Evolutionary conservation across 1,140 invertebrate species (phyloP), one percentile per base, ranked within the genome.

Genomic region (Meloidogyne hapla): DNA sequence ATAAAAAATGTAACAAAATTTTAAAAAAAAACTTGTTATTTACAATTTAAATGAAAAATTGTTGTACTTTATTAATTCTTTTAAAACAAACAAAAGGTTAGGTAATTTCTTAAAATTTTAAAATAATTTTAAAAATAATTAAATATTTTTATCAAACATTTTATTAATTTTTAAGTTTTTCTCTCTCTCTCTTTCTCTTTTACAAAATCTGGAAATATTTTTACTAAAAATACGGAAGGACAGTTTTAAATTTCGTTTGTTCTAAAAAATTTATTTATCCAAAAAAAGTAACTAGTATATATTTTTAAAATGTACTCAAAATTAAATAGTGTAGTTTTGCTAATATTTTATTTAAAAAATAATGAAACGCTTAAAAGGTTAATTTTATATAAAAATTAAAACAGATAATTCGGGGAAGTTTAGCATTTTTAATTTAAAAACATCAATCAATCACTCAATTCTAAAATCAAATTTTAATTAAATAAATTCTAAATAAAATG

Each of bases 311-410:
- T 48, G 45, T 3, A 18, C 13, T 1, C 4, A n/a, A 18, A 48
- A 15, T 18, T 48, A 18, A 48, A 48, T 48, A 48, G 45, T 45
- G 13, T 15, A 45, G 10, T 45, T 45, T 45, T 15, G 2, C 13
- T n/a, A n/a, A n/a, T n/a, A 45, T 45, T 2, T 15, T 45, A 45
- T 15, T 15, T 4, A 13, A 42, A 42, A 42, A 12, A n/a, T 56
- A 56, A 56, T 56, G 48, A 56, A 56, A 56, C 48, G 18, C n/a
- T 56, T 56, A n/a, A 56, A 56, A 56, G 48, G 48, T 42, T 42
- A 42, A 42, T 42, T 42, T 42, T 42, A 42, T 12, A 10, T 10
- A 15, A 42, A 13, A 42, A 2, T 42, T 42, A 12, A 42, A 12
- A 42, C 2, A 42, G 9, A 42, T 42, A 42, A 12, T 42, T 42